A percentile compares a stretch with the other conserved stretches of the same genome.
Conservation (phyloP, 2,797 vertebrate genomes). For the Catamblyrhynchus diadema region DNA sequence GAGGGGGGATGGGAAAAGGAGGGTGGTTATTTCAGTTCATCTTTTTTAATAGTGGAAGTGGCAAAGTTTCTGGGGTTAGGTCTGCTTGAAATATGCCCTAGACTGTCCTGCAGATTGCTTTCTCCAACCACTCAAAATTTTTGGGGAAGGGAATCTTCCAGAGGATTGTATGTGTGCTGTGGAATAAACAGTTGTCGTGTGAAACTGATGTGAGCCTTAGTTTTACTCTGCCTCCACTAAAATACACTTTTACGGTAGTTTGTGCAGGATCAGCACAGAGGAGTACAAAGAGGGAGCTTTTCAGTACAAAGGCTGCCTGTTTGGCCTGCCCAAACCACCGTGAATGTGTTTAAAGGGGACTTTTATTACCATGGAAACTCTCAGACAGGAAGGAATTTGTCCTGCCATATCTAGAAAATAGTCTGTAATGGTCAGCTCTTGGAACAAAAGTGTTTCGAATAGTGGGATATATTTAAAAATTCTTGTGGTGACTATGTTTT, state of each 20-base stretch:
- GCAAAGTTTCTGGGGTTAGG: not conserved
- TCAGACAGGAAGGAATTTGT: constrained; percentile 73
- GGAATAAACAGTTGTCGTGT: constrained; percentile 54
- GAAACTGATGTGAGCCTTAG: constrained; percentile 65
- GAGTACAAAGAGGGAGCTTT: constrained; percentile 73
- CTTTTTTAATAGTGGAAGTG: not conserved
- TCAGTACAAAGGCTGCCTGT: constrained; percentile 72
- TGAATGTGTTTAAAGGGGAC: constrained; percentile 73
- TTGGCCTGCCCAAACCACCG: constrained; percentile 70
- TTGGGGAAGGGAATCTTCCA: constrained; percentile 39
- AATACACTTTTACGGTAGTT: constrained; percentile 69
- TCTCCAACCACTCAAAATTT: constrained; percentile 1
- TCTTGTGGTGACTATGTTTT: not conserved
- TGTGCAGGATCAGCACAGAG: constrained; percentile 72
- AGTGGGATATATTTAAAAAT: constrained; percentile 48
- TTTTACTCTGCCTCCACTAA: constrained; percentile 67
- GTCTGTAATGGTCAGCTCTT: constrained; percentile 68
- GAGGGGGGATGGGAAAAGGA: not conserved
- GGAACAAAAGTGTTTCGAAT: constrained; percentile 64
- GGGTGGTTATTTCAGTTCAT: not conserved
- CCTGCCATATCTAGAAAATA: constrained; percentile 71
- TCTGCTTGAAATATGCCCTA: not conserved
- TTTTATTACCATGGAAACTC: constrained; percentile 73
- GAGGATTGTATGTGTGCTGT: not conserved
- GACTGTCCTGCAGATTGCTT: not conserved